Conservation (phyloP, 2,888 invertebrate genomes). For the Lumbricus terrestris region DNA sequence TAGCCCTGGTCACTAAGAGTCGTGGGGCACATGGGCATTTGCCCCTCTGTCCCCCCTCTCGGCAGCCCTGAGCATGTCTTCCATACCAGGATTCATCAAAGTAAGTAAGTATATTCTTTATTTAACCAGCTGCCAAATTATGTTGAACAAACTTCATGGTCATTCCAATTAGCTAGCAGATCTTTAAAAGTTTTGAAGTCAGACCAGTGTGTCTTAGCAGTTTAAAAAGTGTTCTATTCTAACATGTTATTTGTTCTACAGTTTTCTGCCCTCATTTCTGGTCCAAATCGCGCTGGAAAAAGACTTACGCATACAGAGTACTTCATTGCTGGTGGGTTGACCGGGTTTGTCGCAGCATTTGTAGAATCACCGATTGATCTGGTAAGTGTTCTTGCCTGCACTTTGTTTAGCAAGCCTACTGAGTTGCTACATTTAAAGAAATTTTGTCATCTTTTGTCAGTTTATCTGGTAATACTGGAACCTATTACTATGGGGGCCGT, state of each 20-base stretch:
- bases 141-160: too few species aligned
- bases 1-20: too few species aligned
- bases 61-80: too few species aligned
- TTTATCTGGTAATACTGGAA: background rate
- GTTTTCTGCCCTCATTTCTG: conserved; percentile 32
- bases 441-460: background rate
- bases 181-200: too few species aligned
- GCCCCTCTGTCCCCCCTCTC: too few species aligned
- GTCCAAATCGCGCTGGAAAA: conserved; percentile 30
- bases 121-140: too few species aligned
- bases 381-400: conserved; percentile 26
- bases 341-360: conserved; percentile 38
- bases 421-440: background rate
- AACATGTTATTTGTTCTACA: conserved; percentile 17
- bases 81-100: background rate
- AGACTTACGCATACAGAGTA: conserved; percentile 33
- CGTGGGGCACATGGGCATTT: too few species aligned
- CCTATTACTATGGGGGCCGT: too few species aligned
- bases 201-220: too few species aligned
- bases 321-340: conserved; percentile 37
- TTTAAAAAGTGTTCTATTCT: background rate
- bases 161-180: too few species aligned
- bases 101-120: too few species aligned
- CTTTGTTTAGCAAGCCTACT: background rate
- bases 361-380: conserved; percentile 41